Evolutionary conservation across 2,113 vertebrate genomes (phyloP), one percentile per base, ranked within the genome.

Genomic region (Periophthalmodon schlosseri): DNA sequence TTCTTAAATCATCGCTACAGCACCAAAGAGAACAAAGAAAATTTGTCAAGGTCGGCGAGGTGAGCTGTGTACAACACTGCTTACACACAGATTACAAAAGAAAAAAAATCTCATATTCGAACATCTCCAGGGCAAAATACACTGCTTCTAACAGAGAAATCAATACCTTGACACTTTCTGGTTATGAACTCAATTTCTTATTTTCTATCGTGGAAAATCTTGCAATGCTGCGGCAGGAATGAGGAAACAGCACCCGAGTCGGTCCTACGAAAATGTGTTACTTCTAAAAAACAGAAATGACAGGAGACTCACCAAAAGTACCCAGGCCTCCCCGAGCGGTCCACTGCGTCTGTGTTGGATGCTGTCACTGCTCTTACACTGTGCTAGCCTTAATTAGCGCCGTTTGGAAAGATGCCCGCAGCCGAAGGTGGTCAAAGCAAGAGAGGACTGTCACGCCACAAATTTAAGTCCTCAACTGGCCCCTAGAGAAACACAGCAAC

Each of bases 241-340:
- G 21, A 56, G n/a, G 60, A 7, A 15, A 65, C 57, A 57, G 20
- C 2, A 14, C 6, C 2, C 23, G 23, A 69, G 73, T 69, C 77
- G 74, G 46, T 36, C 70, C 72, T 66, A 71, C 78, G 64, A 50
- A 79, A 78, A 63, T 74, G 52, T 72, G 67, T 66, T 58, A 21
- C 58, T 33, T 36, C 39, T 13, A 65, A 18, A 34, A 21, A 39
- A 79, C 47, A 67, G 76, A 73, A 74, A 44, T 14, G 44, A 82
- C 71, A 61, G 74, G 72, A 91, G 83, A 94, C 92, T 94, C 89
- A 94, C 92, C 76, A 88, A 76, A 76, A 80, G 77, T 39, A n/a
- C 56, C 70, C 34, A 72, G 72, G 73, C 76, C 85, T 79, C 80
- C 81, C 74, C 73, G 64, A 28, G 70, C 11, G 69, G 77, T 33